These are phyloP conservation scores for Mactromeris polynyma DNA, from an alignment of 2,888 invertebrate species.

Conservation along the genomic window DNA sequence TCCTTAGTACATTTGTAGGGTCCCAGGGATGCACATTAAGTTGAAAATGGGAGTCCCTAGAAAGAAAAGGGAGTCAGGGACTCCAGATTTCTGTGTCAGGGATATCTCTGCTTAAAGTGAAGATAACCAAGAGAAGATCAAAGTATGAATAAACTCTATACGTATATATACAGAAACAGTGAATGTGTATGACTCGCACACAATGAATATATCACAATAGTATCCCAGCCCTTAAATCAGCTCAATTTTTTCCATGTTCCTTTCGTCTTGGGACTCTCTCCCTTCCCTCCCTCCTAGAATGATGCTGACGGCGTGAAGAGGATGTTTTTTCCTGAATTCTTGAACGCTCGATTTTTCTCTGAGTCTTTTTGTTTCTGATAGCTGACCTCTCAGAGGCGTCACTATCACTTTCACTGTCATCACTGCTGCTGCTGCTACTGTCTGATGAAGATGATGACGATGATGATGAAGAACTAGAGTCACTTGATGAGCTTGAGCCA, in stretches of 20 bases:
- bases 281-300: neutral
- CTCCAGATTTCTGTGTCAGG: no score
- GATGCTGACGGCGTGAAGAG: neutral
- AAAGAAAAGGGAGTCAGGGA: no score
- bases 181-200: neutral
- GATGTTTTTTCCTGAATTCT: slow-evolving; percentile 12
- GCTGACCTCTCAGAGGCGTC: slow-evolving; percentile 62
- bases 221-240: neutral
- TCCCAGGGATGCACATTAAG: no score
- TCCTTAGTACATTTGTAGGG: no score
- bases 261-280: slow-evolving; percentile 13
- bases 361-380: slow-evolving; percentile 62
- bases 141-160: neutral
- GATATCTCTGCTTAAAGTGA: no score
- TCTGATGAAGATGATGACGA: slow-evolving; percentile 51
- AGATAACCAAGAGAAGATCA: neutral
- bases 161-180: neutral
- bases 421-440: slow-evolving; percentile 45
- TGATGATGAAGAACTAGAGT: slow-evolving; percentile 38
- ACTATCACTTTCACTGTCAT: slow-evolving; percentile 57
- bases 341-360: slow-evolving; percentile 27
- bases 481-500: slow-evolving; percentile 36
- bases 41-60: no score
- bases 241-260: neutral
- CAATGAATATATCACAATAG: neutral